Evolutionary conservation across 2,888 invertebrate genomes (phyloP).

Genomic region (Chymomyza caudatula): DNA sequence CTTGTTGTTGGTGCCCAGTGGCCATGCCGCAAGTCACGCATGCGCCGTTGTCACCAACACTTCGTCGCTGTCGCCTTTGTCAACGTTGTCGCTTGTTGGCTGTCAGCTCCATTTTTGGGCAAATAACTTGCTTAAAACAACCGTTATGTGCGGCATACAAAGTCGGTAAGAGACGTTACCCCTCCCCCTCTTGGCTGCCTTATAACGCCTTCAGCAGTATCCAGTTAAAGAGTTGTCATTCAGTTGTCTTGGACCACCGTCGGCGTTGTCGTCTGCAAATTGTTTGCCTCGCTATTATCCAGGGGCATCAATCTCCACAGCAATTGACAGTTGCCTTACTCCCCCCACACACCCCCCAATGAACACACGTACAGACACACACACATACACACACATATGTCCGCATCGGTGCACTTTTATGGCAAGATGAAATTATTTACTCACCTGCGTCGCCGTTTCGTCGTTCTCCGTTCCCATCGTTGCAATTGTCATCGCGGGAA

Average conservation of each 20-base stretch:
- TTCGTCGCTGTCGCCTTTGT: slow-evolving; percentile 41
- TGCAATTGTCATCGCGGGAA: slow-evolving; percentile 68
- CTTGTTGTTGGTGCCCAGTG: slow-evolving; percentile 5
- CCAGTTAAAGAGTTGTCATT: slow-evolving; percentile 66
- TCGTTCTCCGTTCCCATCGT: neutral
- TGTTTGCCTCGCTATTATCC: slow-evolving; percentile 71
- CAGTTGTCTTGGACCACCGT: slow-evolving; percentile 63
- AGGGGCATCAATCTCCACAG: slow-evolving; percentile 67
- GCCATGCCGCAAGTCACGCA: slow-evolving; percentile 52
- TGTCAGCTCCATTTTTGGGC: slow-evolving; percentile 64
- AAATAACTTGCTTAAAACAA: slow-evolving; percentile 60
- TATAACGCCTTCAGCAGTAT: neutral
- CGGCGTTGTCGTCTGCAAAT: slow-evolving; percentile 66
- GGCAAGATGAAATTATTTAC: slow-evolving; percentile 70
- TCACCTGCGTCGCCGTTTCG: slow-evolving; percentile 28
- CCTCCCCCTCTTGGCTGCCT: slow-evolving; percentile 3
- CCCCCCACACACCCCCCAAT: neutral
- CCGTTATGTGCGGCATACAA: slow-evolving; percentile 37
- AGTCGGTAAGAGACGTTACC: slow-evolving; percentile 14
- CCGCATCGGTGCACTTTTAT: slow-evolving; percentile 45
- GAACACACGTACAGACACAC: too few species aligned
- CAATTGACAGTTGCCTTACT: slow-evolving; percentile 53
- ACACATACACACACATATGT: too few species aligned
- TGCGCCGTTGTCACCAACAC: slow-evolving; percentile 61
- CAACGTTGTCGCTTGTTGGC: slow-evolving; percentile 13